Evolutionary conservation across 35 echinoderm and acorn worm genomes (phyloP).

Genomic region (Hemicentrotus pulcherrimus): DNA sequence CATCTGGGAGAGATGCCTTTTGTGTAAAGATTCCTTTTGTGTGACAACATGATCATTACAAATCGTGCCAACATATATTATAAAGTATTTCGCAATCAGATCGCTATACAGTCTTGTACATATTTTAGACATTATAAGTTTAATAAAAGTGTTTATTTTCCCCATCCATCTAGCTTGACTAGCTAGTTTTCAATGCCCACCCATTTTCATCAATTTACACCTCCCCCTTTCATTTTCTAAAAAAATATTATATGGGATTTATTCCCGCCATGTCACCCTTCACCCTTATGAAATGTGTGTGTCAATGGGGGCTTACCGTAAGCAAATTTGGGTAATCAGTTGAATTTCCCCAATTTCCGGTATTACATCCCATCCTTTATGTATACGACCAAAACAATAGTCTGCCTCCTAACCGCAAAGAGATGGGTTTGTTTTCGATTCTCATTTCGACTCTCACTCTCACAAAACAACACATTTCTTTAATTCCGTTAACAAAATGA

Average conservation of each 20-base stretch:
- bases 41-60: too few species aligned
- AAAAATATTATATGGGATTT: background rate
- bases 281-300: background rate
- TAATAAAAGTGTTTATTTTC: background rate
- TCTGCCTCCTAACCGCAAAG: background rate
- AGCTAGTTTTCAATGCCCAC: background rate
- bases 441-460: background rate
- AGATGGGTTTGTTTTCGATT: background rate
- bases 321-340: constrained; percentile 29
- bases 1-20: too few species aligned
- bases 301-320: constrained; percentile 26
- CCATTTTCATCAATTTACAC: constrained; percentile 13
- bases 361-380: background rate
- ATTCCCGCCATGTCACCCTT: background rate
- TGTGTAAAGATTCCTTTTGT: too few species aligned
- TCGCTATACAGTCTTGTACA: background rate
- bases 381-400: background rate
- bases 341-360: constrained; percentile 39
- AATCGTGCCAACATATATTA: too few species aligned
- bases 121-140: background rate
- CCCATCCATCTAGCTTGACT: background rate
- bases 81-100: background rate
- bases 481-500: background rate
- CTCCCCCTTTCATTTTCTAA: background rate
- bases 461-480: background rate